These are phyloP conservation scores for Chloroceryle aenea DNA, from an alignment of 2,113 vertebrate genomes.

Conservation along the genomic window DNA sequence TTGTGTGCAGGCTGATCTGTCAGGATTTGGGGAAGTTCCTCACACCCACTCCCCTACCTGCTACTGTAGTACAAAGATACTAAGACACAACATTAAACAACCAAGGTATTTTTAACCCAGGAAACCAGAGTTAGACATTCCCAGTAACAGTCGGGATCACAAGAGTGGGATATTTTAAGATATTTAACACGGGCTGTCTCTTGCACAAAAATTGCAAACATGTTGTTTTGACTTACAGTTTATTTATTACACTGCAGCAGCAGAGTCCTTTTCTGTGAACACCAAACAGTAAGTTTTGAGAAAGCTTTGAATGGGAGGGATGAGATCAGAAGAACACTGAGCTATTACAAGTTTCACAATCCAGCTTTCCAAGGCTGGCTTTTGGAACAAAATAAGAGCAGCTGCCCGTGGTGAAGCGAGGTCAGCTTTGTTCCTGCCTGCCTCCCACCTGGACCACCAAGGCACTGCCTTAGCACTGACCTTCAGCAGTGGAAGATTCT, in stretches of 20 bases:
- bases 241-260: conserved; percentile 14
- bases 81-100: not conserved
- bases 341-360: not conserved
- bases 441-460: conserved; percentile 70
- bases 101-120: not conserved
- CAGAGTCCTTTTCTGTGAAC: not conserved
- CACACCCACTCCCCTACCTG: not conserved
- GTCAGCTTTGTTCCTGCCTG: conserved; percentile 12
- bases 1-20: not conserved
- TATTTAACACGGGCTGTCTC: not conserved
- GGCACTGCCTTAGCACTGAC: conserved; percentile 21
- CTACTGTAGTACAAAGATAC: not conserved
- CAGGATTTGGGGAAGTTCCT: not conserved
- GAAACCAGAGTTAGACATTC: not conserved
- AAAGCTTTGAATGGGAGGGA: not conserved
- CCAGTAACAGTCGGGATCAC: not conserved
- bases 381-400: conserved; percentile 32
- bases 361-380: conserved; percentile 11
- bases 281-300: not conserved
- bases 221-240: conserved; percentile 9
- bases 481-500: not conserved
- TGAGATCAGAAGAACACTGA: not conserved
- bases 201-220: not conserved
- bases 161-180: not conserved
- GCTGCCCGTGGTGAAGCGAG: not conserved